Evolutionary conservation across 2,888 invertebrate species (phyloP).

Genomic region (Leptura quadrifasciata): DNA sequence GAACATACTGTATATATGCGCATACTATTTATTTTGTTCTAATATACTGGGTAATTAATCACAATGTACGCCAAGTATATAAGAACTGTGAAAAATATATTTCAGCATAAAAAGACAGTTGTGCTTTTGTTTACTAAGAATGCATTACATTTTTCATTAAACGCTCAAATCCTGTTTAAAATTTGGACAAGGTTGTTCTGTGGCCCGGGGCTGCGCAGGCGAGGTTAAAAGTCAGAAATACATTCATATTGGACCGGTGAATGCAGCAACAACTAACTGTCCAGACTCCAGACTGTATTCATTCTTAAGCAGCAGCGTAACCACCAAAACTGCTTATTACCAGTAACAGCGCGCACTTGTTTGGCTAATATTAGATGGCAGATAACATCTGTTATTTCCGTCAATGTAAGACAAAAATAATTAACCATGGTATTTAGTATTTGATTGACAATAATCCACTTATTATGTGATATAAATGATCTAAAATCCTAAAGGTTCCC

Average conservation of each 20-base stretch:
- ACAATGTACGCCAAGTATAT: too few relatives aligned
- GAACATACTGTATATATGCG: too few relatives aligned
- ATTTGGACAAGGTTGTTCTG: constrained; percentile 31
- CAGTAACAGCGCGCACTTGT: not conserved
- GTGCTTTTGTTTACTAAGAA: constrained; percentile 13
- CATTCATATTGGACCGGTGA: constrained; percentile 9
- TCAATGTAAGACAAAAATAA: too few relatives aligned
- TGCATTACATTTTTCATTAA: constrained; percentile 23
- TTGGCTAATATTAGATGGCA: not conserved
- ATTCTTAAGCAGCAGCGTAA: not conserved
- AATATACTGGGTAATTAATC: too few relatives aligned
- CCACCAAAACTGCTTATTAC: not conserved
- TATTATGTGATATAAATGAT: too few relatives aligned
- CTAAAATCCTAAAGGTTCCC: too few relatives aligned
- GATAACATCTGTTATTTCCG: not conserved
- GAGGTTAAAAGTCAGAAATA: constrained; percentile 35
- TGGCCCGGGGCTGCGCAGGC: constrained; percentile 12
- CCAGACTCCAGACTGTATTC: not conserved
- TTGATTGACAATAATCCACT: too few relatives aligned
- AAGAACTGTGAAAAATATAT: too few relatives aligned
- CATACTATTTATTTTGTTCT: too few relatives aligned
- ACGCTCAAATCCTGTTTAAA: constrained; percentile 36
- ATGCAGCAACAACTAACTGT: not conserved
- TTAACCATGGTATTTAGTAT: too few relatives aligned
- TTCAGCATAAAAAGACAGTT: too few relatives aligned